phyloP scores from a whole-genome alignment of 2,113 vertebrate species.

The Plecotus auritus region DNA sequence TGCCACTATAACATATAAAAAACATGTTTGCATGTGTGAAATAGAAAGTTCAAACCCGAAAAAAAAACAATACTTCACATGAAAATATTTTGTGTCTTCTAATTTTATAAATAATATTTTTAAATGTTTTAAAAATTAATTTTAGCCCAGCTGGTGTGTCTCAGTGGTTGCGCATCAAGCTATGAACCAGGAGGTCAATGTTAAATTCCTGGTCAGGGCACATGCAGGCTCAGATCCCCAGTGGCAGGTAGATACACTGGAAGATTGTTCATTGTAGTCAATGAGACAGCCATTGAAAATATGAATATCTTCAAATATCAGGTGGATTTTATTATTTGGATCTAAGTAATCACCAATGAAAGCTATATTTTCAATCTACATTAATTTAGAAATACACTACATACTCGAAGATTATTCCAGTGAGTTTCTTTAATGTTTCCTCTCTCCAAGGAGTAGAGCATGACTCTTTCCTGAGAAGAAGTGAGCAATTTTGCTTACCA shows the following conservation, averaged over 20 bases:
- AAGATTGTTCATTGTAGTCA: not conserved
- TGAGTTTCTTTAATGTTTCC: slow-evolving; percentile 50
- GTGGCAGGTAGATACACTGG: not conserved
- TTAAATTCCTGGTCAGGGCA: too few species aligned
- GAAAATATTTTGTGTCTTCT: not conserved
- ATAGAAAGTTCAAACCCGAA: not conserved
- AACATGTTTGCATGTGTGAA: not conserved
- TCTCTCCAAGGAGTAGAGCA: not conserved
- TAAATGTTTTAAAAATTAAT: not conserved
- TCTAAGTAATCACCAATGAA: not conserved
- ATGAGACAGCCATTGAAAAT: not conserved
- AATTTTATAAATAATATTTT: slow-evolving; percentile 17
- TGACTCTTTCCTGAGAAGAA: not conserved
- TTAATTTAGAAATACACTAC: not conserved
- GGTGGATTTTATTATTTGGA: not conserved
- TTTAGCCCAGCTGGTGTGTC: not conserved
- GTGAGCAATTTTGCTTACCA: slow-evolving; percentile 63
- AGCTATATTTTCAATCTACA: not conserved
- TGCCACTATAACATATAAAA: not conserved
- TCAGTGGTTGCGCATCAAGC: too few species aligned
- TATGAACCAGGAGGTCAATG: too few species aligned
- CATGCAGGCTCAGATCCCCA: not conserved
- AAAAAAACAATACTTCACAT: not conserved
- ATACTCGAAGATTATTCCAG: not conserved
- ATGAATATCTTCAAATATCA: not conserved